Evolutionary conservation across 2,888 invertebrate species (phyloP), one percentile per base, ranked within the genome.

Genomic region (Eilema griseolum): DNA sequence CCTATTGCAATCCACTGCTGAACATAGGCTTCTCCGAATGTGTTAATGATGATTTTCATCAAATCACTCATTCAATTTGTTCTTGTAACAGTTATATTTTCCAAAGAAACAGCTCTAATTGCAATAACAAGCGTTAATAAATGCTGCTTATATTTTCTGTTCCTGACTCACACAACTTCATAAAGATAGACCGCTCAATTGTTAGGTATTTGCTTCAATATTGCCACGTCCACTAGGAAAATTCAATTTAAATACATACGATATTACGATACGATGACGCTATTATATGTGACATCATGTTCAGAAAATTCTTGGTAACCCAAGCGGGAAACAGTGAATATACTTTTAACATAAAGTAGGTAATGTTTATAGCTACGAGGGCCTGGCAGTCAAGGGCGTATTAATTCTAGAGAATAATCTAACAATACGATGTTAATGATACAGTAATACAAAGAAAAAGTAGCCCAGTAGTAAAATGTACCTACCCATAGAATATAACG

Each of bases 201-300:
- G 65, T 64, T 64, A 70, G 57, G 14, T 68, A 67, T 72, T 23
- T 70, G 67, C 71, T 37, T 69, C 31, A 61, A 67, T 70, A 72
- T 72, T 69, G 20, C n/a, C n/a, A n/a, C n/a, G 52, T 46, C 20
- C 70, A 56, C 57, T 66, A 41, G 61, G 66, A 69, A 71, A 70
- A 74, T 69, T 73, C 76, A 81, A 62, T 33, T 76, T 66, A 74
- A 67, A 65, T n/a, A n/a, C n/a, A n/a, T n/a, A n/a, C n/a, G n/a
- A n/a, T n/a, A n/a, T n/a, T n/a, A n/a, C n/a, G n/a, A 46, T n/a
- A 68, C 66, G 72, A 74, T 80, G 82, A 82, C 76, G 82, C 63
- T 72, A 81, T 68, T 11, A 26, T 52, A 26, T 37, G 37, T 85
- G 83, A 85, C 80, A 79, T 85, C 84, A 85, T 80, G 66, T 57